phyloP scores from a whole-genome alignment of 1,140 invertebrate genomes.

The Drosophila kepulauana region DNA sequence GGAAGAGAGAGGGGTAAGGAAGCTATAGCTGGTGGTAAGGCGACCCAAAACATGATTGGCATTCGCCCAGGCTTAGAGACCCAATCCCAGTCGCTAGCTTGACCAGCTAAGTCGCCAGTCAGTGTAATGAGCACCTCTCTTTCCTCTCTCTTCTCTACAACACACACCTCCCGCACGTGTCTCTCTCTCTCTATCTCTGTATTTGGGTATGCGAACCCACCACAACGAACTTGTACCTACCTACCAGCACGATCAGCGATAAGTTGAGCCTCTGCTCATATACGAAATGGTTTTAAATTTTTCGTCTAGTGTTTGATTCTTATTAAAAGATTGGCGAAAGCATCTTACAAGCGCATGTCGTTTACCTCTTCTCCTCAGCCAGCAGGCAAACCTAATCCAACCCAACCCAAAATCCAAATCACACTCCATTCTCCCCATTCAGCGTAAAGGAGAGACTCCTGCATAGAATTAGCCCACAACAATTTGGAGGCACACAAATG shows the following conservation, averaged over 20 bases:
- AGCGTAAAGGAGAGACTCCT: slow-evolving; percentile 38
- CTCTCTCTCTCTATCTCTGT: not conserved
- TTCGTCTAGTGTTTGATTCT: slow-evolving; percentile 83
- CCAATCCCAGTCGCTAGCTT: slow-evolving; percentile 9
- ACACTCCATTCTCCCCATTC: slow-evolving; percentile 54
- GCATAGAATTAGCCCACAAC: slow-evolving; percentile 81
- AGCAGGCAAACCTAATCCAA: not conserved
- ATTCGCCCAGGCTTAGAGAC: slow-evolving; percentile 39
- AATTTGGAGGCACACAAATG: slow-evolving; percentile 39
- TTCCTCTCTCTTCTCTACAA: not conserved
- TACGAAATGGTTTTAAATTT: slow-evolving; percentile 83
- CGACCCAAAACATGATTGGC: slow-evolving; percentile 71
- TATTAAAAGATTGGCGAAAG: slow-evolving; percentile 83
- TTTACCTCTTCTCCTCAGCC: slow-evolving; percentile 11
- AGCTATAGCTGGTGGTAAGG: slow-evolving; percentile 2
- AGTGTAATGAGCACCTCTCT: slow-evolving; percentile 40
- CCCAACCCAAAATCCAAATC: slow-evolving; percentile 60
- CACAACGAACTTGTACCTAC: slow-evolving; percentile 38
- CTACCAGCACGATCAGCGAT: slow-evolving; percentile 81
- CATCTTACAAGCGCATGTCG: slow-evolving; percentile 80
- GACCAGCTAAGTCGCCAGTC: slow-evolving; percentile 22
- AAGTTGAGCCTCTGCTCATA: slow-evolving; percentile 73
- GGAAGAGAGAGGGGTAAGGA: not conserved
- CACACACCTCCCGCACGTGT: not conserved
- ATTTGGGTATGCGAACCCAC: slow-evolving; percentile 6